phyloP scores from a whole-genome alignment of 2,888 invertebrate species.

The Cephonodes hylas region DNA sequence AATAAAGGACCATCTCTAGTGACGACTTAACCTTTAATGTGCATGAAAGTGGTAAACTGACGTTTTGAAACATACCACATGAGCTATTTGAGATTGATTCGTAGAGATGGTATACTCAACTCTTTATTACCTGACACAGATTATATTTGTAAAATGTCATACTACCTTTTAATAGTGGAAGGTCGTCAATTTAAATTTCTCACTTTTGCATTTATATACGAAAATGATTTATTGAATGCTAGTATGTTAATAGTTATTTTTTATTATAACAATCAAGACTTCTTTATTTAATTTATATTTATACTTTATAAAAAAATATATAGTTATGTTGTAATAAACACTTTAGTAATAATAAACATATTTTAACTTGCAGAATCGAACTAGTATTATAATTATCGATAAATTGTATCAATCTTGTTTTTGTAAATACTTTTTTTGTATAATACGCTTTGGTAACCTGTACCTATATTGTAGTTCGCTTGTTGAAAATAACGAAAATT shows the following conservation, averaged over 20 bases:
- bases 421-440: conserved; percentile 5
- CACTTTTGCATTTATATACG: not conserved
- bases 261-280: not conserved
- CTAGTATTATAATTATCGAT: not conserved
- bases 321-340: too few species aligned
- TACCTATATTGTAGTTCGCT: conserved; percentile 32
- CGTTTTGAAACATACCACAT: too few species aligned
- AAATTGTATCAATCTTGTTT: not conserved
- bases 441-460: conserved; percentile 16
- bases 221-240: not conserved
- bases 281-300: not conserved
- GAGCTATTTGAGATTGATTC: too few species aligned
- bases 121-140: too few species aligned
- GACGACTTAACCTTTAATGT: too few species aligned
- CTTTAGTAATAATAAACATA: not conserved
- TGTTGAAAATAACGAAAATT: conserved; percentile 18
- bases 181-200: not conserved
- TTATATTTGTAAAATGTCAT: not conserved
- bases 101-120: too few species aligned
- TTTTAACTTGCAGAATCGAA: not conserved
- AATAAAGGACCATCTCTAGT: too few species aligned
- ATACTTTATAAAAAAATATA: too few species aligned
- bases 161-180: too few species aligned
- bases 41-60: too few species aligned
- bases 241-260: not conserved